Conservation (phyloP, 1,140 invertebrate species). For the Argopecten irradians region DNA sequence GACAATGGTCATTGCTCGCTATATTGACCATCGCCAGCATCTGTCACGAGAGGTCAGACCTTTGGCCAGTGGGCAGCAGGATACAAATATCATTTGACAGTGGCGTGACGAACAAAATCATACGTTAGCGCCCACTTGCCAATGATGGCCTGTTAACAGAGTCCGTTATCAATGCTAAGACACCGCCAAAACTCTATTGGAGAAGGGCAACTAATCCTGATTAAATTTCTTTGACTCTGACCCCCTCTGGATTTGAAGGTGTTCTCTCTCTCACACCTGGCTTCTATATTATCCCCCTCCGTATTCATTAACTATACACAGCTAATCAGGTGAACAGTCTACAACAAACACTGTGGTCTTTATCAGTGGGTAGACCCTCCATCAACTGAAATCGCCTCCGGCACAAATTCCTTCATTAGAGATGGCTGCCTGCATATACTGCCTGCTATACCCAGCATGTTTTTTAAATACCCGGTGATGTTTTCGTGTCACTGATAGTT, state of each 20-base stretch:
- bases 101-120: neutral
- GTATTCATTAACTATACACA: neutral
- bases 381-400: neutral
- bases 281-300: neutral
- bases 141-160: neutral
- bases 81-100: slow-evolving; percentile 22
- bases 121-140: neutral
- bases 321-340: slow-evolving; percentile 6
- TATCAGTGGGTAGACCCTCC: neutral
- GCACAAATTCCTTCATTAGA: neutral
- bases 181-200: neutral
- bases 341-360: neutral
- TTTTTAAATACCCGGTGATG: neutral
- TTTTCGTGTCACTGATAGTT: neutral
- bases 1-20: neutral
- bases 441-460: neutral
- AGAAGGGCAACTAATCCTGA: neutral
- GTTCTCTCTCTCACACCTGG: neutral
- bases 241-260: neutral
- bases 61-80: neutral
- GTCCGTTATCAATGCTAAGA: neutral
- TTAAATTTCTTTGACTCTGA: slow-evolving; percentile 18
- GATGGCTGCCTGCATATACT: neutral
- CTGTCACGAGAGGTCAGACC: neutral
- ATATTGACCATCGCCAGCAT: neutral